phyloP scores from a whole-genome alignment of 1,140 invertebrate genomes.

The Megathymus violae region DNA sequence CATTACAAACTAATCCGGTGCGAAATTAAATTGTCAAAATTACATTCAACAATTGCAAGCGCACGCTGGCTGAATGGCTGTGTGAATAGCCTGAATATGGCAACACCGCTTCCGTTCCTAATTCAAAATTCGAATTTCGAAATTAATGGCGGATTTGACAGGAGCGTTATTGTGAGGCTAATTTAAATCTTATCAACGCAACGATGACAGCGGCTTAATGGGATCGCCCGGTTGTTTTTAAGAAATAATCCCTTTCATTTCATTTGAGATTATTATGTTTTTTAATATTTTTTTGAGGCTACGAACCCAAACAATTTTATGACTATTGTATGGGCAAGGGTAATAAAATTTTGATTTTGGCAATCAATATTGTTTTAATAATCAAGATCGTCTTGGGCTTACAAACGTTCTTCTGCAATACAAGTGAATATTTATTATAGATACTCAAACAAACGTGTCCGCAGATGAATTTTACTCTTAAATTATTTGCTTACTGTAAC shows the following conservation, averaged over 20 bases:
- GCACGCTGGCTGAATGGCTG: constrained; percentile 32
- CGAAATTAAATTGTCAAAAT: constrained; percentile 63
- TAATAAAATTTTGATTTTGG: neutral
- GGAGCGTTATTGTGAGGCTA: constrained; percentile 79
- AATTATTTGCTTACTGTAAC: too few species aligned
- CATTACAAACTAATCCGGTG: constrained; percentile 32
- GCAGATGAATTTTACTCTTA: too few species aligned
- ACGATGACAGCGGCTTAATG: constrained; percentile 81
- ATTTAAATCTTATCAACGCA: constrained; percentile 81
- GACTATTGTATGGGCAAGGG: neutral
- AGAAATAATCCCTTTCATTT: constrained; percentile 67
- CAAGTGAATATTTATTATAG: too few species aligned
- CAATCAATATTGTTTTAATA: too few species aligned
- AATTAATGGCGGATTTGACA: constrained; percentile 83
- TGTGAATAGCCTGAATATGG: constrained; percentile 38
- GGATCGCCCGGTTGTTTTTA: constrained; percentile 73
- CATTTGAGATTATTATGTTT: constrained; percentile 51
- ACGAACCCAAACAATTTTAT: constrained; percentile 23
- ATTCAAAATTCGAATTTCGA: constrained; percentile 77
- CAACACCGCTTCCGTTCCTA: constrained; percentile 76
- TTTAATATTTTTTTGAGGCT: constrained; percentile 54
- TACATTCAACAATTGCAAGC: constrained; percentile 45
- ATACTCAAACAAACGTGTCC: too few species aligned
- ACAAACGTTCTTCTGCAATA: too few species aligned
- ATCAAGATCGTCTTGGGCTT: too few species aligned